Percentiles rank a stretch among this genome's conserved stretches.
These are phyloP conservation scores for Colletes gigas DNA, from an alignment of 1,140 invertebrate genomes.

Conservation along the genomic window DNA sequence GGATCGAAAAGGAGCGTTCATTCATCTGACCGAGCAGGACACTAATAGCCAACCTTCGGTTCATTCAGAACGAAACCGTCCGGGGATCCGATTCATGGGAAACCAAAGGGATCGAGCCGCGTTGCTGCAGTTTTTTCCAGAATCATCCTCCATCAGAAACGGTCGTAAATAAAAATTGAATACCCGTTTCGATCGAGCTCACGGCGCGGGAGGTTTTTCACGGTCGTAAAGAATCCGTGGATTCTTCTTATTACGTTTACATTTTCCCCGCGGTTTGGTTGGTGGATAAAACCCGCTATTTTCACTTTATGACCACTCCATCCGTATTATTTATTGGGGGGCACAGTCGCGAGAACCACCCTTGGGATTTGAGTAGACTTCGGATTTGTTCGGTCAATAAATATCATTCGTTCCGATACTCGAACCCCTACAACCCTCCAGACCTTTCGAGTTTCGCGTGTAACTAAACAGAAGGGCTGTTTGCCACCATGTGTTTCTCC, in stretches of 20 bases:
- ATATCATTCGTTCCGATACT: conserved; percentile 81
- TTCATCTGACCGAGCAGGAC: conserved; percentile 68
- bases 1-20: conserved; percentile 71
- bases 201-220: not conserved
- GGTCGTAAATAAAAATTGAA: conserved; percentile 31
- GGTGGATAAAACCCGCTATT: conserved; percentile 62
- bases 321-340: conserved; percentile 71
- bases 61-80: conserved; percentile 71
- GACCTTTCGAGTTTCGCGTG: conserved; percentile 58
- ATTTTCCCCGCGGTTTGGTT: conserved; percentile 48
- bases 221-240: conserved; percentile 43
- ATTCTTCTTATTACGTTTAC: conserved; percentile 16
- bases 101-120: conserved; percentile 54
- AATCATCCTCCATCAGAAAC: not conserved
- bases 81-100: conserved; percentile 71
- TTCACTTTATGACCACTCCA: conserved; percentile 68
- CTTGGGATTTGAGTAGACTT: conserved; percentile 77
- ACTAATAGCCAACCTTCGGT: conserved; percentile 72
- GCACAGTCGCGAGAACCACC: conserved; percentile 72
- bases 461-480: conserved; percentile 74
- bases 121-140: conserved; percentile 14
- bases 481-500: conserved; percentile 67
- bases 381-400: conserved; percentile 78
- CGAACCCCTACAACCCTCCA: conserved; percentile 66
- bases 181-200: not conserved